Conservation (phyloP, 2,113 vertebrate species). For the Carassius gibelio region DNA sequence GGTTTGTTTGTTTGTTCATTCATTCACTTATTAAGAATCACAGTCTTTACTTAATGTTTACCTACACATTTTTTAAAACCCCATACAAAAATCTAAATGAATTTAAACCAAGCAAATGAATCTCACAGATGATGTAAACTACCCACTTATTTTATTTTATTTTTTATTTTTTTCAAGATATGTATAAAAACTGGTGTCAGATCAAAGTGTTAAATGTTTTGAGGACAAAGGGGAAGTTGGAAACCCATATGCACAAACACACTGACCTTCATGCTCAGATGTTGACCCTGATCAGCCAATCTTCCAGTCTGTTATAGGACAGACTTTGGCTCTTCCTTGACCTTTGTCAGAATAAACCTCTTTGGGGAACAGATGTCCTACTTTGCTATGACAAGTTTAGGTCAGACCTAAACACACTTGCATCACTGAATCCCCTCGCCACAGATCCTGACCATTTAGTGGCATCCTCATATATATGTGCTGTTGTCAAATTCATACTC, state of each 20-base stretch:
- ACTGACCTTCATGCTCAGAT: slow-evolving; percentile 3
- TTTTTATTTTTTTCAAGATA: background rate
- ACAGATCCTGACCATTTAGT: slow-evolving; percentile 24
- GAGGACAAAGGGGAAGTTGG: background rate
- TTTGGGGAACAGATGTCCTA: slow-evolving; percentile 71
- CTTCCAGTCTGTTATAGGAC: slow-evolving; percentile 7
- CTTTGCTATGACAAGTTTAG: slow-evolving; percentile 65
- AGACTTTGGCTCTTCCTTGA: slow-evolving; percentile 58
- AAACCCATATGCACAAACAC: background rate
- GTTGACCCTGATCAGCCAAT: slow-evolving; percentile 18
- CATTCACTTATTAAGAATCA: background rate
- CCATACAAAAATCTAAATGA: background rate
- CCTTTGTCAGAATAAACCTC: slow-evolving; percentile 67
- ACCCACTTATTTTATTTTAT: background rate
- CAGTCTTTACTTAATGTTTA: background rate
- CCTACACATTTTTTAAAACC: background rate
- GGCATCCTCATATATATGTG: background rate
- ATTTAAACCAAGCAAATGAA: background rate
- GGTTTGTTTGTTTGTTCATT: no score
- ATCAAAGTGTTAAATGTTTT: slow-evolving; percentile 27
- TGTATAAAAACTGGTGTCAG: background rate
- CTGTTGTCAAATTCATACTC: slow-evolving; percentile 8
- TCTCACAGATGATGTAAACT: background rate
- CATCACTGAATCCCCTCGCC: background rate
- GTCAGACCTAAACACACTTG: slow-evolving; percentile 35